These are phyloP conservation scores for Ectemnius continuus DNA, from an alignment of 2,888 invertebrate species.

Conservation along the genomic window DNA sequence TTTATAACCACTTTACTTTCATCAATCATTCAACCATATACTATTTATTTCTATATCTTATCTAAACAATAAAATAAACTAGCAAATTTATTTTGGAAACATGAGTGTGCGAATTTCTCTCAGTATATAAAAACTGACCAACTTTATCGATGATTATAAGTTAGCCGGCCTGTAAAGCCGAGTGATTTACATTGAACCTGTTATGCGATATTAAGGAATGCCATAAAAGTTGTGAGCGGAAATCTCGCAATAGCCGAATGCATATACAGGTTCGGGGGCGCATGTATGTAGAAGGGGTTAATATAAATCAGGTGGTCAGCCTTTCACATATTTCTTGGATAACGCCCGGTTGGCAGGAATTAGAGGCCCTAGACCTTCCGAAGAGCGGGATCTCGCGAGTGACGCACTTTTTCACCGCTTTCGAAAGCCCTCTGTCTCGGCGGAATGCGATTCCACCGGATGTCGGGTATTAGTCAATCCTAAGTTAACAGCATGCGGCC, in stretches of 20 bases:
- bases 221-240: not conserved
- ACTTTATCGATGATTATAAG: too few species aligned
- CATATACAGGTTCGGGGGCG: not conserved
- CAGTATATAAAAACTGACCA: too few species aligned
- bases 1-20: too few species aligned
- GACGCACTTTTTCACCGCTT: constrained; percentile 5
- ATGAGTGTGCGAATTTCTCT: too few species aligned
- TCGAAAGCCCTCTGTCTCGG: too few species aligned
- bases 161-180: too few species aligned
- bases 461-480: not conserved
- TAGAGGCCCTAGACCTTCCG: constrained; percentile 15
- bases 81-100: too few species aligned
- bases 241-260: not conserved
- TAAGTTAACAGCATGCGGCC: too few species aligned
- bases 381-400: not conserved
- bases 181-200: not conserved
- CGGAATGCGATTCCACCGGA: constrained; percentile 13
- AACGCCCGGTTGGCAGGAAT: not conserved
- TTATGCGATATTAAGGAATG: not conserved
- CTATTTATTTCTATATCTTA: too few species aligned
- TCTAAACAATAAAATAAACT: too few species aligned
- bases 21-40: too few species aligned
- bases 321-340: constrained; percentile 42
- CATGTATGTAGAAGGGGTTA: constrained; percentile 15
- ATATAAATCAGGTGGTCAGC: not conserved